Percentiles rank a stretch among this genome's conserved stretches.
Conservation (phyloP, 2,797 vertebrate species). For the Pseudochirops corinnae region DNA sequence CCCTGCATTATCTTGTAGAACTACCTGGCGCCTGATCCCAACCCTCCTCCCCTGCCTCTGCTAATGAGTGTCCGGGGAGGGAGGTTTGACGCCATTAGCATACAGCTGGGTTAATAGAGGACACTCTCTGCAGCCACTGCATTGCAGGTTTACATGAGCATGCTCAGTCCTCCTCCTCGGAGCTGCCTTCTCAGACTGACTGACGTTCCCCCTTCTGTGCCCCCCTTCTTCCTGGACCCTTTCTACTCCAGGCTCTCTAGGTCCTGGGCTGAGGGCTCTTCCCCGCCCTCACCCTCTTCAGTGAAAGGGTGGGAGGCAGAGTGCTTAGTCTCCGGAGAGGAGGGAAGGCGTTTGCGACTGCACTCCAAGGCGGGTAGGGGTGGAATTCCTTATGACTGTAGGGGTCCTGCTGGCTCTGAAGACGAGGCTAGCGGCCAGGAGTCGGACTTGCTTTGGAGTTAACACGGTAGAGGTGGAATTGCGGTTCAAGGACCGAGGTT, state of each 20-base stretch:
- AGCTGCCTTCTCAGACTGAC: neutral
- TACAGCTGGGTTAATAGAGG: constrained; percentile 51
- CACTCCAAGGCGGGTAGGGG: no score
- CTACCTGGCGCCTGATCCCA: neutral
- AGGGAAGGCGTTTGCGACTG: no score
- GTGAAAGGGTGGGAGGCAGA: neutral
- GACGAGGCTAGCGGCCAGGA: neutral
- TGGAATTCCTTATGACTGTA: neutral
- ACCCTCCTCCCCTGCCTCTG: neutral
- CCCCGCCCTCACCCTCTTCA: no score
- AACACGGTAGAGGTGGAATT: neutral
- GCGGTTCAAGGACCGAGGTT: neutral
- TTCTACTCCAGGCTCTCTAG: neutral
- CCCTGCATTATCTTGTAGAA: neutral
- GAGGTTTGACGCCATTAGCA: constrained; percentile 51
- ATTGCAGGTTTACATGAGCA: neutral
- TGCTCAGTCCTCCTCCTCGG: neutral
- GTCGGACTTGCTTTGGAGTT: neutral
- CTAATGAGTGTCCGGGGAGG: constrained; percentile 57
- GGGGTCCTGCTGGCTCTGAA: neutral
- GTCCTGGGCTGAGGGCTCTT: no score
- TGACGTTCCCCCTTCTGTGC: neutral
- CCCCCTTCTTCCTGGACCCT: neutral
- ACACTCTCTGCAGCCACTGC: neutral
- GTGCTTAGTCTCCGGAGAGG: neutral